A percentile compares a stretch with the other conserved stretches of the same genome.
phyloP scores from a whole-genome alignment of 1,140 invertebrate species.

The Paralvinella palmiformis region DNA sequence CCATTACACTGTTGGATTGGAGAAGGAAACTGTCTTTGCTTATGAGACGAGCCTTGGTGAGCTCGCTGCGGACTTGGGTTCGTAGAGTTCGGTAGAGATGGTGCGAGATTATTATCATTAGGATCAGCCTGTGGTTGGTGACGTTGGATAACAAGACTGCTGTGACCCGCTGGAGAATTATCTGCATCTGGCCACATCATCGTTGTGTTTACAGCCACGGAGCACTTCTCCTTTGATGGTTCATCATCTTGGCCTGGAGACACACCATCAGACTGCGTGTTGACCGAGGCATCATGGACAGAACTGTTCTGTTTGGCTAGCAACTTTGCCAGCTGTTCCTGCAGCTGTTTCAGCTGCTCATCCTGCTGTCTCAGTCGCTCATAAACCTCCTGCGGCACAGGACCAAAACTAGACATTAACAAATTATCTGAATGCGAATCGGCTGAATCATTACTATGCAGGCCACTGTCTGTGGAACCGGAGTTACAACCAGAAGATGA shows the following conservation, averaged over 20 bases:
- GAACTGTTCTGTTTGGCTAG: conserved; percentile 17
- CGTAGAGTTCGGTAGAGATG: too few relatives aligned
- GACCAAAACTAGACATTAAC: too few relatives aligned
- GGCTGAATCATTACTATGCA: conserved; percentile 1
- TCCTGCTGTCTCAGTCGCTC: conserved; percentile 38
- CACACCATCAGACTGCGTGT: not conserved
- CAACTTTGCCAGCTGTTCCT: conserved; percentile 39
- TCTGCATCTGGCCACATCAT: too few relatives aligned
- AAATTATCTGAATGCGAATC: too few relatives aligned
- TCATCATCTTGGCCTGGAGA: not conserved
- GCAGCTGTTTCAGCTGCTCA: conserved; percentile 38
- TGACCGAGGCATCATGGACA: not conserved
- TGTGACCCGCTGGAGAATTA: too few relatives aligned
- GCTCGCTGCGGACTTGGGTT: too few relatives aligned
- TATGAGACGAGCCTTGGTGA: too few relatives aligned
- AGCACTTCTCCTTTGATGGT: conserved; percentile 25
- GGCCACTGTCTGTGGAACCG: not conserved
- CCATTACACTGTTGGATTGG: not conserved
- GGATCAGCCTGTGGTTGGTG: too few relatives aligned
- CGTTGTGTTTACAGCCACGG: conserved; percentile 31
- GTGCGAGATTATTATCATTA: too few relatives aligned
- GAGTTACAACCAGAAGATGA: not conserved
- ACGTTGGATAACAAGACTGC: too few relatives aligned
- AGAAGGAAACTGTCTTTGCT: not conserved
- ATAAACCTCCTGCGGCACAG: conserved; percentile 33